phyloP scores from a whole-genome alignment of 2,888 invertebrate genomes.

The Resseliella maxima region DNA sequence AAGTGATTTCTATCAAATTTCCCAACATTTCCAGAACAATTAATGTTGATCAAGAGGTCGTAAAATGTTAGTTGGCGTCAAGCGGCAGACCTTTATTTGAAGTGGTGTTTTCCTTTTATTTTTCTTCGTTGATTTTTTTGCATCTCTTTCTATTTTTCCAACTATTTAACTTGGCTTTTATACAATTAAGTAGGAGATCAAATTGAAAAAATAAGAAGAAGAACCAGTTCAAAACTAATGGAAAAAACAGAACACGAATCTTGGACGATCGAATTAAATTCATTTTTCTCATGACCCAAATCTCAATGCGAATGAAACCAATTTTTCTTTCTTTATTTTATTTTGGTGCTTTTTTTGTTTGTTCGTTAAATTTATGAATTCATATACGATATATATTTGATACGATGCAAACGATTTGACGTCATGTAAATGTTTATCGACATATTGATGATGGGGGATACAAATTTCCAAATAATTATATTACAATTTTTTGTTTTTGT shows the following conservation, averaged over 20 bases:
- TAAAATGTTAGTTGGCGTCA: neutral
- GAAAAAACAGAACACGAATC: slow-evolving; percentile 23
- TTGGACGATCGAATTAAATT: slow-evolving; percentile 14
- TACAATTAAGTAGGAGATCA: neutral
- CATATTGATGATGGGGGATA: slow-evolving; percentile 35
- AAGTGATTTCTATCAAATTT: slow-evolving; percentile 31
- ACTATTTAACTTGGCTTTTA: neutral
- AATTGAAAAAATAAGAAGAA: neutral
- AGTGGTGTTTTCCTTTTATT: neutral
- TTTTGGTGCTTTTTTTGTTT: neutral
- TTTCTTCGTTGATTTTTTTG: neutral
- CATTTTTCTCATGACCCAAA: slow-evolving; percentile 55
- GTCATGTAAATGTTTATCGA: slow-evolving; percentile 41
- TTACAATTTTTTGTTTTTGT: neutral
- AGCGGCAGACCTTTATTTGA: slow-evolving; percentile 37
- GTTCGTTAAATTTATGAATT: slow-evolving; percentile 25
- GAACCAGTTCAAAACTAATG: neutral
- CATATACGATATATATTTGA: slow-evolving; percentile 1
- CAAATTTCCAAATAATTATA: slow-evolving; percentile 35
- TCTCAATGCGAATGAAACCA: neutral
- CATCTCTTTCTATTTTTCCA: neutral
- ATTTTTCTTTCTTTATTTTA: neutral
- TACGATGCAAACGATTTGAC: neutral
- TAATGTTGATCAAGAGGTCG: slow-evolving; percentile 38
- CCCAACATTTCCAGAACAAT: slow-evolving; percentile 31